Conservation (phyloP, 2,113 vertebrate species). For the cattle (Bos taurus) region ARS-UCD2.0 NC_037336.1:55754501-55755000, state of each 20-base stretch:
- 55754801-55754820: neutral
- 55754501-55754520: neutral
- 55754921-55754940: neutral
- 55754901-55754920: neutral
- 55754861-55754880: neutral
- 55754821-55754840: neutral
- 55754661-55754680: neutral
- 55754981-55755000: neutral
- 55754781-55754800: neutral
- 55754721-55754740: neutral
- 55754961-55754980: neutral
- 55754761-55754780: neutral
- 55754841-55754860: neutral
- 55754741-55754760: neutral
- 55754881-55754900: neutral
- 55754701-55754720: neutral
- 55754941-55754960: neutral
- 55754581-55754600: neutral
- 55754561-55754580: neutral
- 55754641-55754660: neutral
- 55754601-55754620: neutral
- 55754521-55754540: neutral
- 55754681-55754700: neutral
- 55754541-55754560: neutral
- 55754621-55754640: neutral